Base-by-base conservation (phyloP, 2,888 invertebrate species). In the Dasypogon diadema region DNA sequence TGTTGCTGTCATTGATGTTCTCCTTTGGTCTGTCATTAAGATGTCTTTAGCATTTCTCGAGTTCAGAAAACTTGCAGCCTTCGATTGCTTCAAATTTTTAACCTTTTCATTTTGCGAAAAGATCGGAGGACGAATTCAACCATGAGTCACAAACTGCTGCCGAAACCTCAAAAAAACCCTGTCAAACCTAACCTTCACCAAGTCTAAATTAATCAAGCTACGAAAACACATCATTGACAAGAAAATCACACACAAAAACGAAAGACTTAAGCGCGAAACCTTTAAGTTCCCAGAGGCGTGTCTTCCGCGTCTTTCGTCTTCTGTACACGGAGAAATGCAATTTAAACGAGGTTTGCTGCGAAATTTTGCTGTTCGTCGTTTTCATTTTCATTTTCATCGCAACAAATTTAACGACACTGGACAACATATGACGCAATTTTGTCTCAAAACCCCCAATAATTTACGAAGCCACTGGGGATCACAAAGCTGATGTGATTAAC, bases 201-300 rank as follows among this genome's bases (percentile, higher is more conserved):
- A 21, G 3, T 16, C 16, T 3, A 48, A 48, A 12, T 12, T 14
- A 12, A 12, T 48, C 5, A 48, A 48, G 16, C 16, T 48, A 2
- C 12, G 48, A 12, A 12, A 14, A n/a, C 16, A 12, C 12, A 48
- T 14, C 12, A 3, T 3, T 16, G 12, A 16, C 16, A 16, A 14
- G 12, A 48, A 16, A 48, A 48, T 12, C 21, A 55, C 48, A 55
- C 18, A 6, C 55, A 21, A 16, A 55, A 55, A 55, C 55, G 22
- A 55, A 55, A 55, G 55, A 55, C 55, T 55, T 55, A 55, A 22
- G 55, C 55, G 55, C 5, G 55, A 55, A 55, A 56, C 56, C 56
- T 56, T n/a, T 12, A 56, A 26, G n/a, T 56, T 8, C 30, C 30
- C 8, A 30, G 4, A 30, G 30, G 30, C 30, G 30, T 3, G 1